These are phyloP conservation scores for Hydractinia symbiolongicarpus DNA, from an alignment of 30 jellyfish, hydroid and myxozoan genomes.

Conservation along the genomic window DNA sequence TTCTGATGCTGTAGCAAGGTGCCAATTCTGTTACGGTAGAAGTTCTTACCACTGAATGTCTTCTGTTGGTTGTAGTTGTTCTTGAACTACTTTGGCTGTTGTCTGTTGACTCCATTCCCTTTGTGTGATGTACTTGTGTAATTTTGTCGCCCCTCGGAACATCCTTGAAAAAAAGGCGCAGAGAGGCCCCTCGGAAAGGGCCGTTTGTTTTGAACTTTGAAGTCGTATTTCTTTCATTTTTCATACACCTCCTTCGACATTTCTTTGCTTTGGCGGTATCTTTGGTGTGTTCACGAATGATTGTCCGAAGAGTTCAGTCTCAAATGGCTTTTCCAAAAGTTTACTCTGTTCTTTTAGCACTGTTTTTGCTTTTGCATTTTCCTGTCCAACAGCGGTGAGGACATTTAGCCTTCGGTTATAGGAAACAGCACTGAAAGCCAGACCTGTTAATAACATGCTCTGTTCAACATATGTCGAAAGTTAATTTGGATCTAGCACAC, in stretches of 20 bases:
- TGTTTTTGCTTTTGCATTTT: neutral
- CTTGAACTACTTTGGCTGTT: too few species aligned
- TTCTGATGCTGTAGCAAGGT: neutral
- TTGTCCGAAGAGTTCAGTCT: neutral
- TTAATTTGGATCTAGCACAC: neutral
- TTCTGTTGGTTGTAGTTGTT: too few species aligned
- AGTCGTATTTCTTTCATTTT: neutral
- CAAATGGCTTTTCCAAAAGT: too few species aligned
- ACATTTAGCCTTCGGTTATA: neutral
- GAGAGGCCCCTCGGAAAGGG: conserved; percentile 11
- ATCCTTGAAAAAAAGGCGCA: neutral
- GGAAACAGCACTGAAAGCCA: neutral
- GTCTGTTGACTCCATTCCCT: neutral
- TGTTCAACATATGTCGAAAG: neutral
- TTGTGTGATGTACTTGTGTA: neutral
- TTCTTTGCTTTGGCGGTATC: conserved; percentile 2
- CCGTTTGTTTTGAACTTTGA: neutral
- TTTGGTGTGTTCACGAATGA: neutral
- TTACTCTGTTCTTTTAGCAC: neutral
- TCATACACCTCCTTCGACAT: neutral
- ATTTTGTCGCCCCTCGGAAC: neutral
- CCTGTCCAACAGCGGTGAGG: neutral
- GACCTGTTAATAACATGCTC: neutral
- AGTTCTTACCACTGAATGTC: too few species aligned
- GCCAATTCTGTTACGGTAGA: too few species aligned